phyloP scores from a whole-genome alignment of 2,888 invertebrate genomes.

The Ophion slaviceki region DNA sequence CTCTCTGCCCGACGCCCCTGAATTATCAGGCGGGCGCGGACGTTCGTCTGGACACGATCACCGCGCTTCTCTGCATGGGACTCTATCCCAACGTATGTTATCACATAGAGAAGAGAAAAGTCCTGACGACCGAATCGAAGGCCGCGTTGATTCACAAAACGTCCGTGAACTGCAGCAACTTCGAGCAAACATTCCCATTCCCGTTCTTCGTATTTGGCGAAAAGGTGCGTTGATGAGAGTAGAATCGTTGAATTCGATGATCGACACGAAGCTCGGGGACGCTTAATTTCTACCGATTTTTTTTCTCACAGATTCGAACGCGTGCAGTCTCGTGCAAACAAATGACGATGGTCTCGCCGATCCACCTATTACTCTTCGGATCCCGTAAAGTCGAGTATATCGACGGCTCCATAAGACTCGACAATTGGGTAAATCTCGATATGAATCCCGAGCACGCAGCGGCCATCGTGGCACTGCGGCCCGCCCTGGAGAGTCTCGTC shows the following conservation, averaged over 20 bases:
- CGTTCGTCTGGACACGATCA: conserved; percentile 91
- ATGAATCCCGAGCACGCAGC: conserved; percentile 93
- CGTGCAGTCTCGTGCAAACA: conserved; percentile 98
- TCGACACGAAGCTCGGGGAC: conserved; percentile 5
- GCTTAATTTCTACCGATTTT: conserved; percentile 3
- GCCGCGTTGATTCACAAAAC: conserved; percentile 98
- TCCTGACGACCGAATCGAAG: conserved; percentile 97
- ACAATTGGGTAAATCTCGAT: conserved; percentile 97
- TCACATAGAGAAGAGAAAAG: conserved; percentile 97
- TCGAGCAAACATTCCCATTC: conserved; percentile 93
- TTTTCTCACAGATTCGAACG: conserved; percentile 90
- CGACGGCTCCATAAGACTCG: conserved; percentile 91
- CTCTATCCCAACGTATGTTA: conserved; percentile 98
- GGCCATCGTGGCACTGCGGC: conserved; percentile 92
- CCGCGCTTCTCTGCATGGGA: conserved; percentile 94
- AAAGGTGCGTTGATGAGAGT: conserved; percentile 86
- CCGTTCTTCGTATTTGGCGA: conserved; percentile 99
- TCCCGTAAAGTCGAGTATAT: conserved; percentile 93
- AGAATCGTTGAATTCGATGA: not conserved
- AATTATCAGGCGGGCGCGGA: conserved; percentile 91
- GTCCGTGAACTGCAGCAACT: conserved; percentile 96
- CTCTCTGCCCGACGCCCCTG: conserved; percentile 90
- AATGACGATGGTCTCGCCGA: conserved; percentile 97
- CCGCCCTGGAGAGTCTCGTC: conserved; percentile 94
- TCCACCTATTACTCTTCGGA: conserved; percentile 96